Evolutionary conservation across 2,797 vertebrate species (phyloP).

Genomic region (Perdix hodgsoniae): DNA sequence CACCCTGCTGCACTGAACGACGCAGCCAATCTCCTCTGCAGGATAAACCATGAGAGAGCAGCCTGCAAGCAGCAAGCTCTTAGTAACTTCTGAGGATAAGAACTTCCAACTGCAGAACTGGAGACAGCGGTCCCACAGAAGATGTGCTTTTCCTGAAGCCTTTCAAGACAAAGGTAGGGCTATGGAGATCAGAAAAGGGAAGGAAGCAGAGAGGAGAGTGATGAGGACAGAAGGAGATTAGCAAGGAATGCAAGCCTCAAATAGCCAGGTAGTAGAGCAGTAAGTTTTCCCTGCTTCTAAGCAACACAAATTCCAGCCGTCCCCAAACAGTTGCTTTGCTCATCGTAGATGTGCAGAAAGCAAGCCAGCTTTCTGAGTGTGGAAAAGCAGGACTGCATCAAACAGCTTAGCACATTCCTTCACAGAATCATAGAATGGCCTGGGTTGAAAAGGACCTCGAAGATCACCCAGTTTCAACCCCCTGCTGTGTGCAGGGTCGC

Average conservation of each 20-base stretch:
- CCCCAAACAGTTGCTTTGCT: neutral
- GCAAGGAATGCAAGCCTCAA: neutral
- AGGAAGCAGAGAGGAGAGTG: neutral
- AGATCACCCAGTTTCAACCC: no score
- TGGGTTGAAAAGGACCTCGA: no score
- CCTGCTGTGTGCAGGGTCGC: no score
- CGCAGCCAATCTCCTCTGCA: neutral
- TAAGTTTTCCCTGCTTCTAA: neutral
- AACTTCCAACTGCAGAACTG: neutral
- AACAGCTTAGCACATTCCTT: neutral
- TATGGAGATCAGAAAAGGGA: neutral
- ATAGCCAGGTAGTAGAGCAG: neutral
- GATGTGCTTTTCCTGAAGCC: neutral
- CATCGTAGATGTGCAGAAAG: neutral
- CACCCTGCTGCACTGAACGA: accelerated
- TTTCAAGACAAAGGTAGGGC: neutral
- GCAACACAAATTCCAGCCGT: neutral
- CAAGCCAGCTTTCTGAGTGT: neutral
- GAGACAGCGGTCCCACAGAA: neutral
- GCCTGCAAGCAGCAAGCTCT: neutral
- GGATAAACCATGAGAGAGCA: neutral
- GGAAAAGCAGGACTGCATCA: neutral
- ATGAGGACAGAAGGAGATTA: neutral
- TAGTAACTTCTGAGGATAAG: neutral
- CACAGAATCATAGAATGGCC: no score